Evolutionary conservation across 2,113 vertebrate species (phyloP), one percentile per base, ranked within the genome.

Genomic region (Pseudolaguvia tuberculata): DNA sequence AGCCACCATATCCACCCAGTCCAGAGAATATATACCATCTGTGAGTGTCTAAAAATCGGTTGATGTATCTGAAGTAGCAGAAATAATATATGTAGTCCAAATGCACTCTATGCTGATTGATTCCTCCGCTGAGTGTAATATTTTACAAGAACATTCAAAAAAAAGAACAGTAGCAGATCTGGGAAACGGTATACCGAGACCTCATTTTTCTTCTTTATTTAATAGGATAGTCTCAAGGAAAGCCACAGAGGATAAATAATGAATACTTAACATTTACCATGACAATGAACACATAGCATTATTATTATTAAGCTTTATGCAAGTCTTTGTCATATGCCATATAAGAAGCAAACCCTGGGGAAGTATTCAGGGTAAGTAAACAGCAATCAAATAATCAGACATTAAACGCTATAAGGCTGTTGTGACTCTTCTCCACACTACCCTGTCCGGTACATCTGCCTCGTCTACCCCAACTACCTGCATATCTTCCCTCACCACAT

Each of bases 41-140:
- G 2, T 5, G 62, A 20, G 15, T 67, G 45, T 50, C 50, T 56
- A 42, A 70, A 29, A 56, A 57, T 53, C 35, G 17, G 31, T 23
- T 10, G 9, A 57, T 39, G n/a, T n/a, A 75, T 75, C 53, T 45
- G 59, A 17, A 45, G 35, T 25, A 53, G 21, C 17, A n/a, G 61
- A 73, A 75, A 75, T 67, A 47, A 55, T n/a, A n/a, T n/a, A 75
- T n/a, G 52, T 42, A 75, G 63, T 75, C 18, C 10, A 48, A 75
- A 75, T 29, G 73, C 31, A 27, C 72, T 67, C 39, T 29, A 5
- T 50, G 62, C 73, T 75, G 73, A 75, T 75, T 75, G 51, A 66
- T 75, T 75, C 23, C 35, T 66, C 23, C 23, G 29, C 50, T 55
- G 59, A 10, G 31, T 20, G 21, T 53, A 65, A 65, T 52, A 58